Conservation (phyloP, 2,888 invertebrate species). For the Parochlus steinenii region DNA sequence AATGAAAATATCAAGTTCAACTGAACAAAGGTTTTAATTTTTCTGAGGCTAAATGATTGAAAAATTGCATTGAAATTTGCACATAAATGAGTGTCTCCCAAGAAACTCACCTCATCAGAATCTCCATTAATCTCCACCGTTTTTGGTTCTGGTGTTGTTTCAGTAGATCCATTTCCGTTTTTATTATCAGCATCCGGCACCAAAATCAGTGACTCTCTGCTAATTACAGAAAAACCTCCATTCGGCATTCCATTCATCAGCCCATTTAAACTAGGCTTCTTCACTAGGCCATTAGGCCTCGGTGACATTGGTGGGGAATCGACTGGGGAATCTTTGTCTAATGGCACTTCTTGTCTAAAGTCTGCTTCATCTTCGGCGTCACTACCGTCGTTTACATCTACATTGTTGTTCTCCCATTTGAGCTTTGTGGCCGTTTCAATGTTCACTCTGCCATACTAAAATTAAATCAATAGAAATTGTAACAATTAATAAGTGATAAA, state of each 20-base stretch:
- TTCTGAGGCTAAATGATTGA: too few relatives aligned
- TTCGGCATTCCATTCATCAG: constrained; percentile 9
- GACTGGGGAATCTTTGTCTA: background rate
- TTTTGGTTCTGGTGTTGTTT: constrained; percentile 6
- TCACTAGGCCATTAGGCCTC: constrained; percentile 26
- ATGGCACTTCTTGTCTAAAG: constrained; percentile 13
- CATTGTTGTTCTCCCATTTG: constrained; percentile 35
- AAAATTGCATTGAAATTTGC: too few relatives aligned
- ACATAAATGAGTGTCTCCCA: constrained; percentile 4
- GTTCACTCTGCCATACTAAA: constrained; percentile 68
- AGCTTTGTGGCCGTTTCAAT: constrained; percentile 49
- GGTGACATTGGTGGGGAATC: constrained; percentile 32
- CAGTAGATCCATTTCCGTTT: constrained; percentile 10
- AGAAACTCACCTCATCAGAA: background rate
- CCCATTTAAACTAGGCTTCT: constrained; percentile 14
- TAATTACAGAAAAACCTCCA: constrained; percentile 46
- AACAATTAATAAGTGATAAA: background rate
- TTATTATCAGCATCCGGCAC: constrained; percentile 38
- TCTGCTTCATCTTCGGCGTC: constrained; percentile 23
- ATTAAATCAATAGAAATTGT: constrained; percentile 17
- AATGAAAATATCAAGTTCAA: too few relatives aligned
- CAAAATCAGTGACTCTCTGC: constrained; percentile 54
- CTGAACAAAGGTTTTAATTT: too few relatives aligned
- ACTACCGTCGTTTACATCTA: constrained; percentile 32
- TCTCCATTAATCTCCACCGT: constrained; percentile 7